Evolutionary conservation across 2,113 vertebrate genomes (phyloP).

Genomic region (Rhinopomastus cyanomelas): DNA sequence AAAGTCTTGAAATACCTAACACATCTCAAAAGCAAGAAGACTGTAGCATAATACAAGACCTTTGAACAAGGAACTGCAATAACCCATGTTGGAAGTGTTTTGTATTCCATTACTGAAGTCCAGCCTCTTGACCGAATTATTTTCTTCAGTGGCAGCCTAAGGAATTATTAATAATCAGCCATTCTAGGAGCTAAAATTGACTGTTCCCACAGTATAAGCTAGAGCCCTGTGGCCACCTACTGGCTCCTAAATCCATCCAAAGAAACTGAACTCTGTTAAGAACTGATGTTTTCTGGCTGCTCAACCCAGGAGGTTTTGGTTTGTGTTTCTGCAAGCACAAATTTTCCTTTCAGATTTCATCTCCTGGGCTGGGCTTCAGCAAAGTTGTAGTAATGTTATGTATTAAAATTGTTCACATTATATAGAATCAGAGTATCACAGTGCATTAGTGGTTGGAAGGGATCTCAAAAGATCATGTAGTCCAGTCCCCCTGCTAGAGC

Average conservation of each 20-base stretch:
- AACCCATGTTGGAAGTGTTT: neutral
- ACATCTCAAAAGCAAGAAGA: neutral
- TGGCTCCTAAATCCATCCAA: neutral
- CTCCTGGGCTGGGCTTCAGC: neutral
- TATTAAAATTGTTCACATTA: neutral
- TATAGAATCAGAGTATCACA: too few species aligned
- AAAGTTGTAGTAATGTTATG: neutral
- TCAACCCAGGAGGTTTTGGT: neutral
- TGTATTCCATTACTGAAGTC: neutral
- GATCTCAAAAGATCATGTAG: too few species aligned
- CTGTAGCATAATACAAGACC: rapidly evolving
- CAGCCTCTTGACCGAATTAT: neutral
- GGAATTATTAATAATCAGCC: neutral
- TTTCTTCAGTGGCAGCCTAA: neutral
- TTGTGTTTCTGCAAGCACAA: neutral
- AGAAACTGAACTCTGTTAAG: neutral
- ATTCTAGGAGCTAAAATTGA: neutral
- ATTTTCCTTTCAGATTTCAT: neutral
- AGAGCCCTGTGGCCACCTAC: neutral
- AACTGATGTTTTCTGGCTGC: neutral
- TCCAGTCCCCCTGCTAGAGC: too few species aligned
- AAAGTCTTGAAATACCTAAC: neutral
- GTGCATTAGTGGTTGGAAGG: too few species aligned
- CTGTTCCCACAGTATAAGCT: neutral
- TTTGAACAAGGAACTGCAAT: neutral